Percentiles rank a stretch among this genome's conserved stretches.
These are phyloP conservation scores for Choristoneura fumiferana DNA, from an alignment of 1,140 invertebrate species.

Conservation along the genomic window DNA sequence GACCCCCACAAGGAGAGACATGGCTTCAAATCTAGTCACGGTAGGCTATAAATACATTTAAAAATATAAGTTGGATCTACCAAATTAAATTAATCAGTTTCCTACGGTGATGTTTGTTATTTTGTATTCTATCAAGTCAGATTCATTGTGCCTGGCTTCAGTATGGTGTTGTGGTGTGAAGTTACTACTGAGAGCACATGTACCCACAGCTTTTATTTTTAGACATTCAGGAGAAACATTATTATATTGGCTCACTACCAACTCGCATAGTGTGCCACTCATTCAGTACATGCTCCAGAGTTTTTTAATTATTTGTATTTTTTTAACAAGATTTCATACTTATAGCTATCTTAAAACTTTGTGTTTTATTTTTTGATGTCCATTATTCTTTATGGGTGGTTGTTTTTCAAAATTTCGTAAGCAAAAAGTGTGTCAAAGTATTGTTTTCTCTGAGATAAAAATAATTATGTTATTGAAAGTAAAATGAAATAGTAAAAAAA, in stretches of 20 bases:
- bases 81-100: slow-evolving; percentile 4
- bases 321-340: slow-evolving; percentile 17
- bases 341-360: slow-evolving; percentile 14
- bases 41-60: slow-evolving; percentile 40
- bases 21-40: slow-evolving; percentile 71
- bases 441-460: neutral
- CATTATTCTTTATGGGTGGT: slow-evolving; percentile 61
- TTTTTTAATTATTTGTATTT: slow-evolving; percentile 16
- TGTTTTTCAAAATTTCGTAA: slow-evolving; percentile 68
- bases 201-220: slow-evolving; percentile 53
- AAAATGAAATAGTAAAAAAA: too few species aligned
- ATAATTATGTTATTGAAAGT: too few species aligned
- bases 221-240: slow-evolving; percentile 49
- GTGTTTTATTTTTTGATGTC: slow-evolving; percentile 27
- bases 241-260: slow-evolving; percentile 29
- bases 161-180: slow-evolving; percentile 39
- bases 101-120: slow-evolving; percentile 3
- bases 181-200: slow-evolving; percentile 48
- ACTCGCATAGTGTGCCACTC: slow-evolving; percentile 1
- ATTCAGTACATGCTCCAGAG: slow-evolving; percentile 2
- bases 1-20: slow-evolving; percentile 75
- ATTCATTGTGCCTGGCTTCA: neutral
- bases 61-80: neutral
- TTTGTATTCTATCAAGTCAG: neutral
- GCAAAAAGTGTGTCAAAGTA: slow-evolving; percentile 54